Base-by-base conservation (phyloP, 2,888 invertebrate species). In the Osmoderma eremita region DNA sequence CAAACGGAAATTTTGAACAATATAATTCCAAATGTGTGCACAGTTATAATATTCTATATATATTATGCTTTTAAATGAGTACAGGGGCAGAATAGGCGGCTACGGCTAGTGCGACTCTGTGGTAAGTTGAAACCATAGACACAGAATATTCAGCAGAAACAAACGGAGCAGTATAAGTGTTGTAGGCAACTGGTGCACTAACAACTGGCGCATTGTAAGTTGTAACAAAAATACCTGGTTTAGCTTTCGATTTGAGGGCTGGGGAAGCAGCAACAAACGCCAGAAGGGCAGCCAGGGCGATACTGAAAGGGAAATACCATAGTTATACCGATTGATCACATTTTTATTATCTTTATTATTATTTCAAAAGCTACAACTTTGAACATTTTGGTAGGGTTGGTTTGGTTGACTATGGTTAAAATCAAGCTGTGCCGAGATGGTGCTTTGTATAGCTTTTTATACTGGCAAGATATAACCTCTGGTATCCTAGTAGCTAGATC, bases 221-320 rank as follows among this genome's bases (percentile, higher is more conserved):
- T 76, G 86, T 81, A 86, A 87, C 80, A n/a, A 66, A 36, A 8
- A 63, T 6, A 22, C 66, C 67, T 4, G 69, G 65, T 49, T 53
- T 56, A n/a, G 70, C 67, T 15, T 42, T 80, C 69, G 73, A 65
- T 61, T 71, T 30, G 6, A 30, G 50, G 30, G 50, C 50, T 49
- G 88, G 80, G 75, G 83, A 80, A 69, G 87, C 83, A 76, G 84
- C 73, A 69, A 84, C 80, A 72, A 87, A 13, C 58, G 86, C 83
- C 77, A 85, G 64, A 24, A 85, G 73, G 63, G 83, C 82, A 71
- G 85, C 81, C 51, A 86, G 73, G 67, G 85, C 76, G 51, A 86
- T 74, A 86, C 86, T 78, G 1, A 81, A 82, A 65, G 38, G n/a
- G n/a, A n/a, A n/a, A n/a, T n/a, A n/a, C n/a, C n/a, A n/a, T n/a